Conservation (phyloP, 2,113 vertebrate species). For the Casuarius casuarius region DNA sequence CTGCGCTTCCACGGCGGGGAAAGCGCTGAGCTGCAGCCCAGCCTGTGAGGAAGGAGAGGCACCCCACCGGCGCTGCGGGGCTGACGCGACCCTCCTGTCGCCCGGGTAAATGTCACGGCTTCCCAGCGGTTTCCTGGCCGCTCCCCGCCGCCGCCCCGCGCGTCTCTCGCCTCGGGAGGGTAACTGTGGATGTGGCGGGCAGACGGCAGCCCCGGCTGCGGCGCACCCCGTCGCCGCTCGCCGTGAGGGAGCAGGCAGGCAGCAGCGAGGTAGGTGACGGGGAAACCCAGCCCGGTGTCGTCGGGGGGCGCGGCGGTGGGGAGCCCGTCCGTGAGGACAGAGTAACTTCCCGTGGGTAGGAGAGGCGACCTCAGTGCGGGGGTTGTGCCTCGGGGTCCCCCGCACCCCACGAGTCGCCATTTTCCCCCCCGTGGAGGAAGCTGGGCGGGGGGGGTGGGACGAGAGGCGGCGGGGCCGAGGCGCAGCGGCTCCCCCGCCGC, state of each 20-base stretch:
- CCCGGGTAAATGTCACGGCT: slow-evolving; percentile 18
- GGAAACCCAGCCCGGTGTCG: not conserved
- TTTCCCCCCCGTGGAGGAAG: no score
- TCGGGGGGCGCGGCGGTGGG: not conserved
- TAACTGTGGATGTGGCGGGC: slow-evolving; percentile 12
- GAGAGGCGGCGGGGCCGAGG: not conserved
- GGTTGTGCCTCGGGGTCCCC: not conserved
- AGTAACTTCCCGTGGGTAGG: slow-evolving; percentile 20
- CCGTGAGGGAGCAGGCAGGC: not conserved
- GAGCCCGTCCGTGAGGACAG: not conserved
- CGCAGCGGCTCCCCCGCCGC: not conserved
- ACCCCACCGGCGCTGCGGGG: not conserved
- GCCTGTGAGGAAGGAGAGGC: not conserved
- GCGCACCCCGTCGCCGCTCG: not conserved
- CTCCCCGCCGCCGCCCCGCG: not conserved
- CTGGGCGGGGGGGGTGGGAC: not conserved
- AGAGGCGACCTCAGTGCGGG: not conserved
- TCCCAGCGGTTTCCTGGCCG: not conserved
- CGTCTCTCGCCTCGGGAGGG: not conserved
- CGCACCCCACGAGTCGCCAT: no score
- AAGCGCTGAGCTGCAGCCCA: not conserved
- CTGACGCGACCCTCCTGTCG: not conserved
- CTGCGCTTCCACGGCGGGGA: not conserved
- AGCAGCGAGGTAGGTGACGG: slow-evolving; percentile 65
- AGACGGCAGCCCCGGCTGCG: slow-evolving; percentile 1